Percentiles rank a stretch among this genome's conserved stretches.
These are phyloP conservation scores for Petromus typicus DNA, from an alignment of 2,113 vertebrate genomes.

Conservation along the genomic window DNA sequence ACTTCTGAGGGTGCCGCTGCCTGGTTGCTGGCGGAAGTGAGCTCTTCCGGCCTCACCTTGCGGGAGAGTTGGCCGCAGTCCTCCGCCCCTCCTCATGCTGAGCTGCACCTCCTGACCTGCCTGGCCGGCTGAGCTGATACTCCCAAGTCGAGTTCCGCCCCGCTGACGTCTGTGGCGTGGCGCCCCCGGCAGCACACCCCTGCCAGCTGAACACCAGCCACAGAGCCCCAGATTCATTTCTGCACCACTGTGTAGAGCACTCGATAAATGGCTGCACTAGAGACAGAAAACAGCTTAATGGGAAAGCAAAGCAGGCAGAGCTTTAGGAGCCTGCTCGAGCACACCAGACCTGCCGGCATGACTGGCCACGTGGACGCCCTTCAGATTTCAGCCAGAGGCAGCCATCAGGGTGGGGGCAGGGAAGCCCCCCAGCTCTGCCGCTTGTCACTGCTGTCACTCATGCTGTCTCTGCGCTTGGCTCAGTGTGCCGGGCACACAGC, in stretches of 20 bases:
- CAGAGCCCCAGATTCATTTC: neutral
- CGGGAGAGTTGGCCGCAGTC: neutral
- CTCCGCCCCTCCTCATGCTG: neutral
- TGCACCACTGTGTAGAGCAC: neutral
- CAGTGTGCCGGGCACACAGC: too few species aligned
- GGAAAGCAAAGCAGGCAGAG: too few species aligned
- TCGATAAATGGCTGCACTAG: neutral
- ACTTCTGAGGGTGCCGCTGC: neutral
- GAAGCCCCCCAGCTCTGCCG: rapidly evolving
- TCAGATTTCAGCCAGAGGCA: neutral
- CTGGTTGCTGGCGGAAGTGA: neutral
- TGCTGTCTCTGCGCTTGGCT: rapidly evolving
- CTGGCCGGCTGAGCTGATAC: too few species aligned
- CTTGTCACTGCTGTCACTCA: rapidly evolving
- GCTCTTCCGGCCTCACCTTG: neutral
- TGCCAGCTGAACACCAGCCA: neutral
- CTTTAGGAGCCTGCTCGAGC: too few species aligned
- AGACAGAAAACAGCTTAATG: neutral
- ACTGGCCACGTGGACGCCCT: too few species aligned
- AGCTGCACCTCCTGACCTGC: neutral
- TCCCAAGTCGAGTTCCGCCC: too few species aligned
- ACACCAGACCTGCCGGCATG: too few species aligned
- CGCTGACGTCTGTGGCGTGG: rapidly evolving
- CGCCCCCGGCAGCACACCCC: neutral
- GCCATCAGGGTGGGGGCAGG: neutral